These are phyloP conservation scores for Coturnix japonica DNA, from an alignment of 2,113 vertebrate species.

Conservation along the genomic window DNA sequence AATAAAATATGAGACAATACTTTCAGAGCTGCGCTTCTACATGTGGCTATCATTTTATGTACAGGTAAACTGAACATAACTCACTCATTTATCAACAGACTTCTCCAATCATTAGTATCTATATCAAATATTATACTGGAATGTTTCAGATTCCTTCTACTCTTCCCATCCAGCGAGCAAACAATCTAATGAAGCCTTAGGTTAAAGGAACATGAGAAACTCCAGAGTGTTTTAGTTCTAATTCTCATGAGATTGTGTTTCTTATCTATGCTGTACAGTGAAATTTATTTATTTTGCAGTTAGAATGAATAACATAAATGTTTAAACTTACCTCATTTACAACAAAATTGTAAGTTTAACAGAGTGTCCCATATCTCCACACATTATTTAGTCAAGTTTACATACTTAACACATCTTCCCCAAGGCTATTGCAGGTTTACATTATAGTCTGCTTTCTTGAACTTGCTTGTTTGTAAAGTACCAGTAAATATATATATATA, in stretches of 20 bases:
- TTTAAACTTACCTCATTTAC: slow-evolving; percentile 13
- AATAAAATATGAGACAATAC: no score
- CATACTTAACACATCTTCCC: slow-evolving; percentile 39
- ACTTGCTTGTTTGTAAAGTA: slow-evolving; percentile 65
- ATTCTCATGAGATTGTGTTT: background rate
- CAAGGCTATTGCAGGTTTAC: slow-evolving; percentile 44
- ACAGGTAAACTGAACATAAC: background rate
- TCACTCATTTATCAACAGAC: background rate
- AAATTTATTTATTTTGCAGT: slow-evolving; percentile 31
- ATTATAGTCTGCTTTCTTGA: slow-evolving; percentile 15
- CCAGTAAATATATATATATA: slow-evolving; percentile 64
- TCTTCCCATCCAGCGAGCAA: background rate
- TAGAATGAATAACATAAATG: background rate
- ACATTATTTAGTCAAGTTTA: slow-evolving; percentile 22
- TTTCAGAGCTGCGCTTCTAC: background rate
- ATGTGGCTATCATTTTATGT: background rate
- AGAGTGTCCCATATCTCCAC: background rate
- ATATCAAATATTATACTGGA: fast-evolving
- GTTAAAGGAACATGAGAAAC: background rate
- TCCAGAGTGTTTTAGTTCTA: background rate
- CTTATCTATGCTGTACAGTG: background rate
- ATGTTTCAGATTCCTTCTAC: background rate
- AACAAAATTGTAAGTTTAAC: background rate
- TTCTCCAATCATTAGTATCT: background rate
- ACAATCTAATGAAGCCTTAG: background rate